Evolutionary conservation across 1,140 invertebrate species (phyloP).

Genomic region (Latrodectus geometricus): DNA sequence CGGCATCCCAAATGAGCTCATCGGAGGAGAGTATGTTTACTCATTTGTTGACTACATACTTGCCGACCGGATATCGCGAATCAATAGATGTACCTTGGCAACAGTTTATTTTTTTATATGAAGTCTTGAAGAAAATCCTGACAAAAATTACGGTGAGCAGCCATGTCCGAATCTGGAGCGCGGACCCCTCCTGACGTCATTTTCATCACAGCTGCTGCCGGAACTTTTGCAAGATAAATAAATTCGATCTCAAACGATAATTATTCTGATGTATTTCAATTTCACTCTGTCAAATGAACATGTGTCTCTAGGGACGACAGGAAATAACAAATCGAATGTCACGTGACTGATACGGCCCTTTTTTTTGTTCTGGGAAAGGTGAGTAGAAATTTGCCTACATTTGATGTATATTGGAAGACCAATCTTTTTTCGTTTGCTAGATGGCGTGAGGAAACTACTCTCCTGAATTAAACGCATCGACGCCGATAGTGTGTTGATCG

Average conservation of each 20-base stretch:
- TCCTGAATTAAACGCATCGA: neutral
- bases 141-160: neutral
- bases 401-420: neutral
- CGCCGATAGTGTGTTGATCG: too few relatives aligned
- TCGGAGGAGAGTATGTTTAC: too few relatives aligned
- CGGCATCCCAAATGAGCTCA: too few relatives aligned
- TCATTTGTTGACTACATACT: too few relatives aligned
- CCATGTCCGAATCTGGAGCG: neutral
- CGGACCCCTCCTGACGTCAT: neutral
- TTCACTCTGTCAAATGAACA: neutral
- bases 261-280: constrained; percentile 25
- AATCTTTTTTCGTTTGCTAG: neutral
- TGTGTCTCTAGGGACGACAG: constrained; percentile 57
- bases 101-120: constrained; percentile 45
- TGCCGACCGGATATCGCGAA: neutral
- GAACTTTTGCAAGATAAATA: neutral
- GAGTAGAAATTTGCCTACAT: neutral
- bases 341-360: constrained; percentile 10
- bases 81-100: constrained; percentile 46
- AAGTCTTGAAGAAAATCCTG: neutral
- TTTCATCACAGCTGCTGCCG: neutral
- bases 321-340: constrained; percentile 57
- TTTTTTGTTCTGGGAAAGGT: neutral
- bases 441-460: neutral
- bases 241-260: constrained; percentile 32